A percentile compares a stretch with the other conserved stretches of the same genome.
phyloP scores from a whole-genome alignment of 2,888 invertebrate genomes.

The Troides aeacus region DNA sequence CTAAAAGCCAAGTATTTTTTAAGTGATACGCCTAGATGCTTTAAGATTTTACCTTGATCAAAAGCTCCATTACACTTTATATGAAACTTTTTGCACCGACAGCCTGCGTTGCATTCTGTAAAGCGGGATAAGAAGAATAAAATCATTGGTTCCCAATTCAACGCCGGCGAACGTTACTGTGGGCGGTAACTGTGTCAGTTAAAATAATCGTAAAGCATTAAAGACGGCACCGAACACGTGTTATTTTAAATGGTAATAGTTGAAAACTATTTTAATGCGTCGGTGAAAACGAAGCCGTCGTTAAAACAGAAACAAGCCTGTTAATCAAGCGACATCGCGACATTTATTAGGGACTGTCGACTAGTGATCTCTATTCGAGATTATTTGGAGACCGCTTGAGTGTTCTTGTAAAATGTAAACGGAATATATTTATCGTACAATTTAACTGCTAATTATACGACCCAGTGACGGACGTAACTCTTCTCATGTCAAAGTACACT shows the following conservation, averaged over 20 bases:
- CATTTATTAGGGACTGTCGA: slow-evolving; percentile 51
- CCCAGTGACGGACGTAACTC: neutral
- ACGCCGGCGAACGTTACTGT: neutral
- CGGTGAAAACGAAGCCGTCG: slow-evolving; percentile 33
- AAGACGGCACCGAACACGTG: slow-evolving; percentile 12
- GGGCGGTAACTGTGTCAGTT: slow-evolving; percentile 21
- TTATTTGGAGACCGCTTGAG: slow-evolving; percentile 14
- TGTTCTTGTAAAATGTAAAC: slow-evolving; percentile 1
- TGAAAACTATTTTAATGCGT: slow-evolving; percentile 32
- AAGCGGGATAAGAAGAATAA: neutral
- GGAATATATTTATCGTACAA: slow-evolving; percentile 13
- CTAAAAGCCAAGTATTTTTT: too few relatives aligned
- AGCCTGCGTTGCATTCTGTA: neutral
- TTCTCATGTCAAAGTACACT: neutral
- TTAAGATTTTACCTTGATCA: too few relatives aligned
- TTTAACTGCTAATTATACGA: slow-evolving; percentile 18
- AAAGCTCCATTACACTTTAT: neutral
- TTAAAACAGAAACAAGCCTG: slow-evolving; percentile 40
- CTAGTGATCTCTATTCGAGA: slow-evolving; percentile 34
- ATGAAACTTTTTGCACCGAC: neutral
- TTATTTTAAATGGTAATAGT: slow-evolving; percentile 22
- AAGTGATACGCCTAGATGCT: too few relatives aligned
- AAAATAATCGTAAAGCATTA: slow-evolving; percentile 12
- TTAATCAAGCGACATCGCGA: slow-evolving; percentile 54
- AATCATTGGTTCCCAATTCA: slow-evolving; percentile 3